Evolutionary conservation across 2,888 invertebrate genomes (phyloP).

Genomic region (Physocephala rufipes): DNA sequence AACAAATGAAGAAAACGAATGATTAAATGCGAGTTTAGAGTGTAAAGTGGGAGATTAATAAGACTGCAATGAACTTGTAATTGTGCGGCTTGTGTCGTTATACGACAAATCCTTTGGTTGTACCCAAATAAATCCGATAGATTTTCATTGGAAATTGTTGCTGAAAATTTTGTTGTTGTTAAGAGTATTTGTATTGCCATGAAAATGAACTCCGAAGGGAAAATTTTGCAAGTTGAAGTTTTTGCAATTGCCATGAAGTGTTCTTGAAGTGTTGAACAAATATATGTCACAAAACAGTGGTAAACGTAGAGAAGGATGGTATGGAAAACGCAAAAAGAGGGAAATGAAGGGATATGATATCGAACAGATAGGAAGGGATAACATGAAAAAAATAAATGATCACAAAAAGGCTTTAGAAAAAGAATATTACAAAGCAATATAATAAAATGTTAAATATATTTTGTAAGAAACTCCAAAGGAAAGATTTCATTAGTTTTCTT

Average conservation of each 20-base stretch:
- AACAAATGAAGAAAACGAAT: not conserved
- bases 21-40: not conserved
- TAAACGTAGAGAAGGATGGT: too few relatives aligned
- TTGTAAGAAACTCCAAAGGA: not conserved
- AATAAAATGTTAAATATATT: conserved; percentile 18
- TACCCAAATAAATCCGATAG: too few relatives aligned
- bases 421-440: conserved; percentile 10
- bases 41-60: not conserved
- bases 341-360: too few relatives aligned
- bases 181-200: too few relatives aligned
- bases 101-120: too few relatives aligned
- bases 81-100: too few relatives aligned
- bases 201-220: not conserved
- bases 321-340: too few relatives aligned
- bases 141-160: too few relatives aligned
- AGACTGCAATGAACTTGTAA: not conserved
- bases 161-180: too few relatives aligned
- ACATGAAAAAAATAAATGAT: not conserved
- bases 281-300: not conserved
- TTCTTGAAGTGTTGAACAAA: not conserved
- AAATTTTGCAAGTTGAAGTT: not conserved
- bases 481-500: not conserved
- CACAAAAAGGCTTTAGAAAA: not conserved
- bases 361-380: not conserved
- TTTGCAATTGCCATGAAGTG: not conserved